A percentile compares a stretch with the other conserved stretches of the same genome.
phyloP scores from a whole-genome alignment of 2,797 vertebrate genomes.

The Petrocephalus sullivani region DNA sequence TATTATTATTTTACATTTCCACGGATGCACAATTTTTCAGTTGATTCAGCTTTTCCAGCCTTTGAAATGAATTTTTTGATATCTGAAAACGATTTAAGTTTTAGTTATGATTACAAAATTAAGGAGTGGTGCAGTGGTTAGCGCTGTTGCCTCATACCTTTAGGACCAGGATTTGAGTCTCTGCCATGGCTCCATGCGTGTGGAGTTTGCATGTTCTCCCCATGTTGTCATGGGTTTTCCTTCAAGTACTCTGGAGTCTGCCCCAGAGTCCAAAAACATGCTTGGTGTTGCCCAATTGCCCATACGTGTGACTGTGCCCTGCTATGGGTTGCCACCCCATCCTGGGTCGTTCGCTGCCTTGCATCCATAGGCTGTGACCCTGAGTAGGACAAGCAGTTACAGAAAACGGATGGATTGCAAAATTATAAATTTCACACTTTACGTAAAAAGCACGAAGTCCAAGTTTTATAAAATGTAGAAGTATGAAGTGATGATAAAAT shows the following conservation, averaged over 20 bases:
- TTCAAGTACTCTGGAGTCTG: not conserved
- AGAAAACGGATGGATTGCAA: too few species aligned
- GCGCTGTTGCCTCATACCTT: not conserved
- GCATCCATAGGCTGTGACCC: not conserved
- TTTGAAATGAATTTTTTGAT: not conserved
- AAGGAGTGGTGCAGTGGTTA: not conserved
- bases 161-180: not conserved
- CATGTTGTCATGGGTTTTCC: not conserved
- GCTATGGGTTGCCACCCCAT: not conserved
- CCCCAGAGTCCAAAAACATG: not conserved
- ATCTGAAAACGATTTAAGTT: not conserved
- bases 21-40: not conserved
- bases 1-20: not conserved
- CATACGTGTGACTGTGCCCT: not conserved
- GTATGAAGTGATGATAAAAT: slow-evolving; percentile 1
- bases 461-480: slow-evolving; percentile 3
- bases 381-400: too few species aligned
- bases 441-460: not conserved
- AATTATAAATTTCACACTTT: not conserved
- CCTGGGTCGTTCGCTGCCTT: not conserved
- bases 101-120: not conserved
- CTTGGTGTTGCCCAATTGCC: not conserved
- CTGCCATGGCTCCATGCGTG: not conserved
- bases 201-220: not conserved
- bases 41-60: not conserved